A percentile compares a stretch with the other conserved stretches of the same genome.
Evolutionary conservation across 2,888 invertebrate genomes (phyloP).

Genomic region (Rhingia rostrata): DNA sequence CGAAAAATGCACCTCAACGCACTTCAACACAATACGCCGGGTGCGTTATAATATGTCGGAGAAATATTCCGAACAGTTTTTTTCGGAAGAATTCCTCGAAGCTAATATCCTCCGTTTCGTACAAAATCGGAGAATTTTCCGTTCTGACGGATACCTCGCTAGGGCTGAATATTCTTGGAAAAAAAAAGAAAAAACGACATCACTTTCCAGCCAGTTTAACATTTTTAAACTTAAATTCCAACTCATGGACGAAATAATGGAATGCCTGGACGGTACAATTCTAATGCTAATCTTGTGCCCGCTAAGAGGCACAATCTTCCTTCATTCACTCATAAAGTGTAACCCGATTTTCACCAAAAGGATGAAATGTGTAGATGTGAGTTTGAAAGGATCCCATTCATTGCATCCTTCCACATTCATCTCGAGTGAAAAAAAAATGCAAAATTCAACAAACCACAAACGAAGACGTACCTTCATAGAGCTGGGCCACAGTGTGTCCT

Average conservation of each 20-base stretch:
- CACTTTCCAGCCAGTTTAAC: too few relatives aligned
- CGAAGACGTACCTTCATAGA: not conserved
- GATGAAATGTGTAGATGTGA: not conserved
- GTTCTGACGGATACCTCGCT: too few relatives aligned
- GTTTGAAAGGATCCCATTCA: slow-evolving; percentile 7
- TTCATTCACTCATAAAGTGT: not conserved
- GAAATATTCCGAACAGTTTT: too few relatives aligned
- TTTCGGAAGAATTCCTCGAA: too few relatives aligned
- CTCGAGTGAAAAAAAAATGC: not conserved
- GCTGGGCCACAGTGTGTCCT: slow-evolving; percentile 1
- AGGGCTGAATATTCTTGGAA: too few relatives aligned
- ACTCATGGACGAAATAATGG: not conserved
- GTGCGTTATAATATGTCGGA: too few relatives aligned
- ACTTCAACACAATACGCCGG: too few relatives aligned
- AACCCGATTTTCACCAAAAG: not conserved
- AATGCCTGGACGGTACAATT: not conserved
- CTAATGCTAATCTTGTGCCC: not conserved
- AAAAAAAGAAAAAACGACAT: too few relatives aligned
- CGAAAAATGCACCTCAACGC: too few relatives aligned
- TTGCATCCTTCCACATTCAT: not conserved
- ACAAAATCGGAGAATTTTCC: too few relatives aligned
- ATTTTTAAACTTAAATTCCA: too few relatives aligned
- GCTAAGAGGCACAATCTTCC: not conserved
- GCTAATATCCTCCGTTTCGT: too few relatives aligned
- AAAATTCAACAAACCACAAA: not conserved